Evolutionary conservation across 2,888 invertebrate species (phyloP).

Genomic region (Keiferia lycopersicella): DNA sequence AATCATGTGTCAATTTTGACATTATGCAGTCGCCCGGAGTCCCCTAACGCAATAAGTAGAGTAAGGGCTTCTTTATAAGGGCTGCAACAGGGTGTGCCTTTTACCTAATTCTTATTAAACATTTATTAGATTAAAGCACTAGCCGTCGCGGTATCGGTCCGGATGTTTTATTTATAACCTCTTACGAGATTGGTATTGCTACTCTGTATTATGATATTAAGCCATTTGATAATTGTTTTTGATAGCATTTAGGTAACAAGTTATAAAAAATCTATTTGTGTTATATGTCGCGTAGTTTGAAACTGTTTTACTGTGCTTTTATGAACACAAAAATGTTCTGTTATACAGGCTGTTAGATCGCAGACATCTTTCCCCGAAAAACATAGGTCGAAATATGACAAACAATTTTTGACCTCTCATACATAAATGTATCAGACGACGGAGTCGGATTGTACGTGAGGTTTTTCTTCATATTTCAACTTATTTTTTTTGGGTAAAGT

Average conservation of each 20-base stretch:
- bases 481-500: too few relatives aligned
- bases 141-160: conserved; percentile 68
- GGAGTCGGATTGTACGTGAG: too few relatives aligned
- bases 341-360: too few relatives aligned
- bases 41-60: conserved; percentile 63
- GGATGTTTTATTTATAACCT: conserved; percentile 76
- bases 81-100: conserved; percentile 57
- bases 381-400: too few relatives aligned
- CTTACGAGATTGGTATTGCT: conserved; percentile 75
- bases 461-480: too few relatives aligned
- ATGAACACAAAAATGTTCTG: background rate
- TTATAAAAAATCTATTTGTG: too few relatives aligned
- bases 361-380: too few relatives aligned
- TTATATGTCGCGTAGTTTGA: background rate
- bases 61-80: conserved; percentile 42
- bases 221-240: conserved; percentile 40
- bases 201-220: conserved; percentile 47
- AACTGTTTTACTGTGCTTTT: background rate
- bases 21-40: conserved; percentile 60
- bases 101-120: conserved; percentile 79
- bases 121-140: conserved; percentile 78
- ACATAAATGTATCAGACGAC: too few relatives aligned
- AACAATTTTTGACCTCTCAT: too few relatives aligned
- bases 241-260: too few relatives aligned
- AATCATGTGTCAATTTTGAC: conserved; percentile 56